Conservation (phyloP, 2,797 vertebrate species). For the Gymnoscopelus microlampas region DNA sequence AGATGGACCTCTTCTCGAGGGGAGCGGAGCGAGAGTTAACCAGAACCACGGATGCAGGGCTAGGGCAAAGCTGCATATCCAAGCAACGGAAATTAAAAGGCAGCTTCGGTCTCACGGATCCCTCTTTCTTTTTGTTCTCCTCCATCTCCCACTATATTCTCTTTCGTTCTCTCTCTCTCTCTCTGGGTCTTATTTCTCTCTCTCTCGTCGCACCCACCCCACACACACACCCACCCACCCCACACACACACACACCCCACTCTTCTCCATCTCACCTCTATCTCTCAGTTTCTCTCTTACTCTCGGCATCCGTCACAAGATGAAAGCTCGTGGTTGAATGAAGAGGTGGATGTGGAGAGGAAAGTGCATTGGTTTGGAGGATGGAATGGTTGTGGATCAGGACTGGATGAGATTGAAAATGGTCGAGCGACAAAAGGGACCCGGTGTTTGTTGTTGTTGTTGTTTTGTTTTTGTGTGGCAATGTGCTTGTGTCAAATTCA, state of each 20-base stretch:
- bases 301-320: constrained; percentile 48
- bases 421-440: constrained; percentile 25
- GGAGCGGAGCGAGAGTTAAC: too few relatives aligned
- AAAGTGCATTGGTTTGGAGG: constrained; percentile 42
- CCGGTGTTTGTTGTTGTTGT: constrained; percentile 34
- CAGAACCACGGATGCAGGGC: too few relatives aligned
- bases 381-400: constrained; percentile 60
- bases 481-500: constrained; percentile 53
- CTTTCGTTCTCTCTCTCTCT: background rate
- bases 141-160: background rate
- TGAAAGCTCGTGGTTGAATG: constrained; percentile 66
- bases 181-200: constrained; percentile 21
- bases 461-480: constrained; percentile 9
- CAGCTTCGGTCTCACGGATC: constrained; percentile 55
- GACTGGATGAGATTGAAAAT: constrained; percentile 61
- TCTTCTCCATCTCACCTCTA: constrained; percentile 5
- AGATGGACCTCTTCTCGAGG: too few relatives aligned
- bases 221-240: too few relatives aligned
- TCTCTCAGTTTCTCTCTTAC: constrained; percentile 26
- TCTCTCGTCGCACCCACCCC: background rate
- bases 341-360: constrained; percentile 57
- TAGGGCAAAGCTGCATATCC: constrained; percentile 67
- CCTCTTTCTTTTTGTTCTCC: constrained; percentile 11
- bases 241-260: too few relatives aligned
- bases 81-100: constrained; percentile 78